A percentile compares a stretch with the other conserved stretches of the same genome.
Evolutionary conservation across 2,888 invertebrate genomes (phyloP).

Genomic region (Actias luna): DNA sequence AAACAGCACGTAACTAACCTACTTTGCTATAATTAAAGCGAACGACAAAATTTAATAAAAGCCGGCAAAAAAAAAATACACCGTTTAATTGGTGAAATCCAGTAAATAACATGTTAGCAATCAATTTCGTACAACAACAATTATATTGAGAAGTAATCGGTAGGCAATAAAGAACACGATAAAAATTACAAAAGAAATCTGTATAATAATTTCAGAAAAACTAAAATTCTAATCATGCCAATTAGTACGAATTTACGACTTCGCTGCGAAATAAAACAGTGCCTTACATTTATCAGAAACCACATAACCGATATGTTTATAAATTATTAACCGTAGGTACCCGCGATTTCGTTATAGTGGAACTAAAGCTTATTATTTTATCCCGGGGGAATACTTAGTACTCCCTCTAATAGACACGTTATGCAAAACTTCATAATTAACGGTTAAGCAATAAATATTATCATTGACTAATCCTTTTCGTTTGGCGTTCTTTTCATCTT

Average conservation of each 20-base stretch:
- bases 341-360: no score
- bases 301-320: slow-evolving; percentile 18
- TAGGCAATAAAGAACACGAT: slow-evolving; percentile 68
- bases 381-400: no score
- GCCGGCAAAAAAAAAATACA: slow-evolving; percentile 13
- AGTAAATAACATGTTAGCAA: slow-evolving; percentile 71
- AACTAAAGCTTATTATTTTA: no score
- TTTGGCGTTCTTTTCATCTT: no score
- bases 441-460: no score
- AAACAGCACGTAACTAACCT: slow-evolving; percentile 6
- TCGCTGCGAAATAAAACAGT: slow-evolving; percentile 21
- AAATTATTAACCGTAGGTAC: no score
- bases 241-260: slow-evolving; percentile 74
- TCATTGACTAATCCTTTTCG: no score
- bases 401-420: no score
- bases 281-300: slow-evolving; percentile 17
- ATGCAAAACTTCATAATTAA: no score
- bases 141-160: slow-evolving; percentile 71
- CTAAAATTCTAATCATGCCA: slow-evolving; percentile 67
- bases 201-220: slow-evolving; percentile 65
- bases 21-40: slow-evolving; percentile 12
- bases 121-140: slow-evolving; percentile 69
- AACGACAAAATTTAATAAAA: slow-evolving; percentile 14
- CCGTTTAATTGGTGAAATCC: slow-evolving; percentile 66
- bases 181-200: slow-evolving; percentile 79